Evolutionary conservation across 2,113 vertebrate species (phyloP).

Genomic region (Caretta caretta): DNA sequence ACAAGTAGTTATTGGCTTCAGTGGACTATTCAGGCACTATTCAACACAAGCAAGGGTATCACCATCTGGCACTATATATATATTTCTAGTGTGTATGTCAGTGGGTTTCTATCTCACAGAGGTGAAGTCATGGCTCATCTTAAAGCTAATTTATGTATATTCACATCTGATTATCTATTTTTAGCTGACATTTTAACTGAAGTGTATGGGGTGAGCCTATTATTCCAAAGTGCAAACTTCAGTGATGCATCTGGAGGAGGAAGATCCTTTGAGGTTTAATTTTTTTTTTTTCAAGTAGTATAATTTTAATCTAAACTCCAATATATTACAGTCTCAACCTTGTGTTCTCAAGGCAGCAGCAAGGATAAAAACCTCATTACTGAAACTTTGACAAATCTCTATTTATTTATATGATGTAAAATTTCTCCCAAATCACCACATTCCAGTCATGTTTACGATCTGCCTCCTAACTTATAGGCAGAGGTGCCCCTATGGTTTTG

Average conservation of each 20-base stretch:
- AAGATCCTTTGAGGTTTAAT: conserved; percentile 55
- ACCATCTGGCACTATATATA: not conserved
- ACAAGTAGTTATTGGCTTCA: not conserved
- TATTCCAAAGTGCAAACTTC: conserved; percentile 51
- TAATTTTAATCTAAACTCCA: conserved; percentile 10
- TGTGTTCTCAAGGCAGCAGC: not conserved
- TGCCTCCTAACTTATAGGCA: not conserved
- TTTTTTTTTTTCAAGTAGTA: not conserved
- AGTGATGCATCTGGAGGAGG: conserved; percentile 39
- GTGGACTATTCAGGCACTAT: not conserved
- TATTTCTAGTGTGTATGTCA: conserved; percentile 1
- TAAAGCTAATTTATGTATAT: conserved; percentile 50
- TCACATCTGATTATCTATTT: conserved; percentile 52
- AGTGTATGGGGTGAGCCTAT: conserved; percentile 33
- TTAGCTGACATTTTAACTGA: conserved; percentile 38
- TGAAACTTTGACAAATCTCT: not conserved
- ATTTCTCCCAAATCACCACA: not conserved
- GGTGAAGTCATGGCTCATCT: conserved; percentile 17
- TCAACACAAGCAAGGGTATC: rapidly evolving
- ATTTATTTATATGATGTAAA: not conserved
- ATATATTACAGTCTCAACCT: not conserved
- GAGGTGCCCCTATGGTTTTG: not conserved
- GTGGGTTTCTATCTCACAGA: not conserved
- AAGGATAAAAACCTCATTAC: not conserved
- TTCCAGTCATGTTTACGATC: not conserved